Percentiles rank a stretch among this genome's conserved stretches.
phyloP scores from a whole-genome alignment of 2,113 vertebrate genomes.

The Hemiscyllium ocellatum region DNA sequence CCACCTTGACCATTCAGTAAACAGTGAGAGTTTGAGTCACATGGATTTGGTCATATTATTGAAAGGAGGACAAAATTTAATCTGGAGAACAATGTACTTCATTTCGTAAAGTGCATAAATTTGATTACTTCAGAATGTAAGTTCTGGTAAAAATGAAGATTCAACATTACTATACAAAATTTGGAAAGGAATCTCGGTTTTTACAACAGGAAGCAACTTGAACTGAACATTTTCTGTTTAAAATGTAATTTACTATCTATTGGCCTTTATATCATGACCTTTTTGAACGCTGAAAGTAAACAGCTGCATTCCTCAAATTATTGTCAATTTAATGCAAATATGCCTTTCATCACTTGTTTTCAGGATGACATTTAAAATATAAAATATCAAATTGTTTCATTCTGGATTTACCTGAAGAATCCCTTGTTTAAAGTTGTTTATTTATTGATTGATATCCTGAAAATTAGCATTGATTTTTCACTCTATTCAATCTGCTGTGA shows the following conservation, averaged over 20 bases:
- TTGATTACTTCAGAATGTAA: not conserved
- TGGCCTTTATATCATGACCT: not conserved
- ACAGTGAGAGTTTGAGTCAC: not conserved
- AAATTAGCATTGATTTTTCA: slow-evolving; percentile 9
- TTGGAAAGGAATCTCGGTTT: too few species aligned
- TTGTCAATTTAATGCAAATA: not conserved
- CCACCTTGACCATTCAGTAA: not conserved
- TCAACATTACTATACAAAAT: not conserved
- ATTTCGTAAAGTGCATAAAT: not conserved
- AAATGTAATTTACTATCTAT: not conserved
- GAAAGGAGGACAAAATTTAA: not conserved
- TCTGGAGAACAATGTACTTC: not conserved
- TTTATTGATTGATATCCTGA: not conserved
- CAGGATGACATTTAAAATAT: not conserved
- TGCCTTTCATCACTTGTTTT: not conserved
- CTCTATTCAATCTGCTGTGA: not conserved
- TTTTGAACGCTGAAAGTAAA: not conserved
- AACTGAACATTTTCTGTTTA: not conserved
- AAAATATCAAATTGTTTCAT: not conserved
- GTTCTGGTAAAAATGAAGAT: not conserved
- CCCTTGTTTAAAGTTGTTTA: not conserved
- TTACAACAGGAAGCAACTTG: not conserved
- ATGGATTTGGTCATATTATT: not conserved
- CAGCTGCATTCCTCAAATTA: not conserved
- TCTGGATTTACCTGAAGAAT: not conserved